Evolutionary conservation across 92 coral and sea anemone genomes (phyloP), one percentile per base, ranked within the genome.

Genomic region (Montipora capitata): DNA sequence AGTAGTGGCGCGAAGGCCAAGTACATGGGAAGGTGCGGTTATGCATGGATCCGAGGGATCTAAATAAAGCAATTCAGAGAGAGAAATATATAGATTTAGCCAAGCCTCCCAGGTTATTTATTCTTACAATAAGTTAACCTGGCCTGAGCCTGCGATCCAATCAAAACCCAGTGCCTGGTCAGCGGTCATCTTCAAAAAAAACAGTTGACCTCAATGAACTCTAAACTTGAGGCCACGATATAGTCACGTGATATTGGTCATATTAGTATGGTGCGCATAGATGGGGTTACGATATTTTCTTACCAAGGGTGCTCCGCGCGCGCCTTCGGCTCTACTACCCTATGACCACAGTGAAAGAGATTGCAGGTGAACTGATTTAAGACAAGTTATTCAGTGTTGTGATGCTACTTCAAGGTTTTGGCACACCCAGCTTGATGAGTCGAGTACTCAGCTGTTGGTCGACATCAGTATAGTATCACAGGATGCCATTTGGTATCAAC

Each of bases 381-480:
- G 89, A 77, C 65, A 76, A 77, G 15, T 76, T 85, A 10, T 85
- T 85, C 45, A 57, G 72, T 76, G 90, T 77, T 27, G 58, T 77
- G 90, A 87, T 14, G 86, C 80, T 16, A 79, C 66, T 13, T 63
- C 68, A 5, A 72, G 86, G 38, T 86, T 77, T 56, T 87, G 86
- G 74, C 64, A 79, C 64, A 63, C 42, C 51, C 44, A 63, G 64
- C 45, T 79, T 27, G 73, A 79, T 40, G 74, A 79, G 45, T 13
- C 12, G 13, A 64, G 73, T 51, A 59, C 59, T 10, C 35, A 63
- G 57, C 27, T 43, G 74, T 65, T 63, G 84, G 84, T 20, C 17
- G 72, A 78, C 61, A 3, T 48, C 72, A 27, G 35, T 27, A 27
- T 27, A 63, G 74, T 79, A 63, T 59, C 63, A n/a, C 1, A 64